Conservation (phyloP, 2,797 vertebrate species). For the Streptopelia turtur region DNA sequence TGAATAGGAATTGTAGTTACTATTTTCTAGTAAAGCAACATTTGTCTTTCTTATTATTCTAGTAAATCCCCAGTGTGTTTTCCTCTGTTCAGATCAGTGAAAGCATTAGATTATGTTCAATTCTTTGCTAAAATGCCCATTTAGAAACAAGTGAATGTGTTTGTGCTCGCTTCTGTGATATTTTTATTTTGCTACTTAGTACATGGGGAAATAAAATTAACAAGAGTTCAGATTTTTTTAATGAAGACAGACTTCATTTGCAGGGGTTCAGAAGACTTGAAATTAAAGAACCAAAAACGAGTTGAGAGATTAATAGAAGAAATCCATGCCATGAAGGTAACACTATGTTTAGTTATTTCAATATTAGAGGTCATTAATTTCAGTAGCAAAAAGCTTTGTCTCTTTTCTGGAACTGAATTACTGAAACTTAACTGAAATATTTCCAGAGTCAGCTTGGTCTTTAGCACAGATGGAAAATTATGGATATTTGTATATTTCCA, state of each 20-base stretch:
- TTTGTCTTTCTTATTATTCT: not conserved
- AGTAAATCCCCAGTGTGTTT: not conserved
- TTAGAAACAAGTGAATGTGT: not conserved
- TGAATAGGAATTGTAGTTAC: not conserved
- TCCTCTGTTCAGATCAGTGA: not conserved
- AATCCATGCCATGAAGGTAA: constrained; percentile 89
- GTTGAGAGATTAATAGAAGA: constrained; percentile 89
- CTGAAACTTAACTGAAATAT: not conserved
- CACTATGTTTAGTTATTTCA: not conserved
- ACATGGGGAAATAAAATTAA: not conserved
- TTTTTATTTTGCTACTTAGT: not conserved
- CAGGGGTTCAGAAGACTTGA: constrained; percentile 83
- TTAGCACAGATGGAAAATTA: not conserved
- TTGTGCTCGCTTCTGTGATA: not conserved
- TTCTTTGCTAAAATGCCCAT: not conserved
- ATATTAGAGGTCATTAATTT: not conserved
- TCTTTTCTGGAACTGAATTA: not conserved
- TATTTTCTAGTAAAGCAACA: not conserved
- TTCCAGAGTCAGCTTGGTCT: constrained; percentile 1
- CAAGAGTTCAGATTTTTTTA: not conserved
- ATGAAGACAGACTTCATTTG: constrained; percentile 5
- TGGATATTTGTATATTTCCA: constrained; percentile 10
- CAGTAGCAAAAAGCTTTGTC: not conserved
- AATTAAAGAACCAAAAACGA: constrained; percentile 89
- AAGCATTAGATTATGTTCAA: not conserved